Conservation (phyloP, 92 coral and sea anemone genomes). For the Umimayanthus kanabou region DNA sequence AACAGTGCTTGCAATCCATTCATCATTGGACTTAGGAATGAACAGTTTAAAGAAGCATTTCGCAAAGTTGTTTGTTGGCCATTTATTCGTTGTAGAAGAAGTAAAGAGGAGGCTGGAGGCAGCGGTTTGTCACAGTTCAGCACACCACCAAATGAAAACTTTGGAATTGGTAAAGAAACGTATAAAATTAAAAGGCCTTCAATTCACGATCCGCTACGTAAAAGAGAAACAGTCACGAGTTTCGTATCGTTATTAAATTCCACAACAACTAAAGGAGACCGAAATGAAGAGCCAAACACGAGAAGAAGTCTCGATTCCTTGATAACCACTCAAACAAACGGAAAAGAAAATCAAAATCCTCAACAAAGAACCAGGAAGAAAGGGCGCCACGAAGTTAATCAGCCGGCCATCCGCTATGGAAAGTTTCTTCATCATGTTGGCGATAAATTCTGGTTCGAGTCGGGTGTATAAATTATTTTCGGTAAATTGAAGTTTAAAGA, state of each 20-base stretch:
- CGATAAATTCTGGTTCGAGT: slow-evolving; percentile 10
- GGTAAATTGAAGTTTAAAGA: not conserved
- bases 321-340: not conserved
- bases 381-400: not conserved
- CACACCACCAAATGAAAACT: not conserved
- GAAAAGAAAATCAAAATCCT: not conserved
- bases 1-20: slow-evolving; percentile 88
- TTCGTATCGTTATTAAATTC: slow-evolving; percentile 18
- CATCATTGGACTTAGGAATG: slow-evolving; percentile 78
- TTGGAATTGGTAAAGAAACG: not conserved
- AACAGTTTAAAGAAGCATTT: slow-evolving; percentile 66
- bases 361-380: slow-evolving; percentile 31
- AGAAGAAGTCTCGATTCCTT: slow-evolving; percentile 24
- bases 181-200: not conserved
- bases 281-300: not conserved
- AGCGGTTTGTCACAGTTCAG: not conserved
- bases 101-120: not conserved
- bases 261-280: not conserved
- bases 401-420: not conserved
- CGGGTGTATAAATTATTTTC: not conserved
- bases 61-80: slow-evolving; percentile 53
- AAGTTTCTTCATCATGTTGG: slow-evolving; percentile 10
- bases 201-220: not conserved
- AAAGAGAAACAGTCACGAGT: slow-evolving; percentile 15
- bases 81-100: slow-evolving; percentile 26